Percentiles rank a stretch among this genome's conserved stretches.
Evolutionary conservation across 2,888 invertebrate genomes (phyloP).

Genomic region (Lampropteryx suffumata): DNA sequence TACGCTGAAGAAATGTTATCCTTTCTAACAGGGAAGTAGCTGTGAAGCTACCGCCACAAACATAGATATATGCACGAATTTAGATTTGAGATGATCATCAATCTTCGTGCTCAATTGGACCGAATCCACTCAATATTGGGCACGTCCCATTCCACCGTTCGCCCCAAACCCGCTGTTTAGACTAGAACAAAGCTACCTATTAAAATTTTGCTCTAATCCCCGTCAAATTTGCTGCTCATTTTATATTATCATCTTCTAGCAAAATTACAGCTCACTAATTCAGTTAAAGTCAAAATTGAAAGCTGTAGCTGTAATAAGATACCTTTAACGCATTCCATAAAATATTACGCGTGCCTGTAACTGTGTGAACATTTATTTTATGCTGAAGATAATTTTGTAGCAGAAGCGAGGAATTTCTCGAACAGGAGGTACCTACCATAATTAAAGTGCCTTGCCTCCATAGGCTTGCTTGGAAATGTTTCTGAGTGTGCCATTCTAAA

Average conservation of each 20-base stretch:
- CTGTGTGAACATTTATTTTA: neutral
- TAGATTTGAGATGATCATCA: constrained; percentile 22
- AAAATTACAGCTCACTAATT: constrained; percentile 19
- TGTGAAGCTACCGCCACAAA: neutral
- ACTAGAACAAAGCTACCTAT: constrained; percentile 10
- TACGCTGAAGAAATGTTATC: no score
- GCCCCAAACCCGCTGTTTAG: constrained; percentile 4
- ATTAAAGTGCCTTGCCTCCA: no score
- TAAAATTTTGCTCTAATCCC: constrained; percentile 11
- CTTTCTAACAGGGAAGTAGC: neutral
- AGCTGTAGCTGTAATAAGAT: constrained; percentile 1
- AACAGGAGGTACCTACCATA: no score
- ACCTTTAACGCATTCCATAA: neutral
- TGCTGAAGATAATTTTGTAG: neutral
- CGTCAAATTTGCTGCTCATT: constrained; percentile 8
- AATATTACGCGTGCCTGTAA: neutral
- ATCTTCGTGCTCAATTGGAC: constrained; percentile 23
- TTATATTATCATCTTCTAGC: constrained; percentile 10
- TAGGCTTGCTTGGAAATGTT: no score
- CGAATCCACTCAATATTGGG: constrained; percentile 17
- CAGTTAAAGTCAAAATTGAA: constrained; percentile 11
- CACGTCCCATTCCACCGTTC: constrained; percentile 1
- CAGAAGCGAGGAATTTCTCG: neutral
- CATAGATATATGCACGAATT: neutral
- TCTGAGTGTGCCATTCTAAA: no score